Evolutionary conservation across 1,140 invertebrate genomes (phyloP), one percentile per base, ranked within the genome.

Genomic region (Holcopasites calliopsidis): DNA sequence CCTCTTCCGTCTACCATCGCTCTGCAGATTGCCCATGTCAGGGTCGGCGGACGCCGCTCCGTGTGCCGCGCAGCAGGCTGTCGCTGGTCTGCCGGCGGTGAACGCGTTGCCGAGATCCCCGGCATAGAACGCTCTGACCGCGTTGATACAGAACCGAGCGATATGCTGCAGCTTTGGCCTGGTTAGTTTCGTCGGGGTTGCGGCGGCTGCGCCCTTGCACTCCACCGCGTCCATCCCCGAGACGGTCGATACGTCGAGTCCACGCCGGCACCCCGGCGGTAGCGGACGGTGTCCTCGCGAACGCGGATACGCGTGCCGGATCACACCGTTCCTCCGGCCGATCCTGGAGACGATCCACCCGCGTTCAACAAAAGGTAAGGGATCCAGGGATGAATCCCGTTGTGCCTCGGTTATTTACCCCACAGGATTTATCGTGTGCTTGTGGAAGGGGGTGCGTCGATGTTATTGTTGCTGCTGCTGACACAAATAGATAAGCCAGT

Each of bases 21-120:
- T 91, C 62, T 91, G 90, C 44, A 89, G 62, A 72, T 91, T 91
- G 33, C 90, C 90, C 90, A 91, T 91, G 52, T 44, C 26, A 10
- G n/a, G 64, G 18, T 13, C 52, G 16, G 7, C 13, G 11, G 10
- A 10, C 26, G 33, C 10, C 64, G 58, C 26, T 62, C 16, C 44
- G 16, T 11, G 23, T 2, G 61, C 2, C 38, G 1, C n/a, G n/a
- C n/a, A 13, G 40, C 38, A n/a, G 21, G 49, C 64, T 47, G 62
- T 40, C 40, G 52, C 16, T 50, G 42, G 11, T 13, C 8, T n/a
- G 6, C 2, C 26, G 33, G 33, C 26, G 55, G 42, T 62, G 52
- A 54, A 71, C 16, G 31, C 60, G 7, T 62, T 54, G 50, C 49
- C 26, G 33, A 66, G 35, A 62, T 76, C 47, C 66, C 77, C 50